Conservation (phyloP, 1,140 invertebrate species). For the Nomia melanderi region DNA sequence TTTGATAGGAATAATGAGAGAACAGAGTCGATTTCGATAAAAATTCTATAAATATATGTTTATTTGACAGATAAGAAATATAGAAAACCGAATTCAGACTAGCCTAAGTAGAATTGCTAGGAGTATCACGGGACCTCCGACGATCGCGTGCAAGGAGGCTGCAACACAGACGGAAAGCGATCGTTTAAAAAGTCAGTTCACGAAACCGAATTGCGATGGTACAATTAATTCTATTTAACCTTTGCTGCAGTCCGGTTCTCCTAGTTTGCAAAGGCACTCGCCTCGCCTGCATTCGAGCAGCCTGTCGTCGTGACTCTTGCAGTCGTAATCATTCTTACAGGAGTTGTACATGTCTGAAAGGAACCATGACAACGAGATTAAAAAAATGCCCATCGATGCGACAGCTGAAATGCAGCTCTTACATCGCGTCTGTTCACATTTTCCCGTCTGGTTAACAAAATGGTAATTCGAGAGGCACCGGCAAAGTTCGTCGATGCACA, state of each 20-base stretch:
- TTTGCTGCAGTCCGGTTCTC: slow-evolving; percentile 44
- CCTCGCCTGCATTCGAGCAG: slow-evolving; percentile 47
- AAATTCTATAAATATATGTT: background rate
- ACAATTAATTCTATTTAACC: slow-evolving; percentile 53
- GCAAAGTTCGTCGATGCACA: slow-evolving; percentile 57
- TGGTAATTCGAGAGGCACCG: slow-evolving; percentile 49
- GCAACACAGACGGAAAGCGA: background rate
- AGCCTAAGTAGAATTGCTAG: background rate
- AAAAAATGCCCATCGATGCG: background rate
- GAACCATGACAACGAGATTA: background rate
- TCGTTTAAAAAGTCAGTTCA: slow-evolving; percentile 1
- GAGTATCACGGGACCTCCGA: background rate
- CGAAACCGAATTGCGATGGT: slow-evolving; percentile 22
- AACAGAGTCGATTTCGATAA: no score
- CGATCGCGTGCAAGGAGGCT: slow-evolving; percentile 27
- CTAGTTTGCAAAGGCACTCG: slow-evolving; percentile 54
- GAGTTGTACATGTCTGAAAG: slow-evolving; percentile 44
- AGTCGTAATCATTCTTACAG: slow-evolving; percentile 55
- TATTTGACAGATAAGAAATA: background rate
- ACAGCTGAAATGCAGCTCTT: background rate
- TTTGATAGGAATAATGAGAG: no score
- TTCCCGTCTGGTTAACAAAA: slow-evolving; percentile 53
- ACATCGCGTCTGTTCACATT: slow-evolving; percentile 49
- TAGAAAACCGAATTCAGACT: background rate
- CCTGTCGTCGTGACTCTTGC: background rate